Base-by-base conservation (phyloP, 2,888 invertebrate species). In the Andrena hattorfiana region DNA sequence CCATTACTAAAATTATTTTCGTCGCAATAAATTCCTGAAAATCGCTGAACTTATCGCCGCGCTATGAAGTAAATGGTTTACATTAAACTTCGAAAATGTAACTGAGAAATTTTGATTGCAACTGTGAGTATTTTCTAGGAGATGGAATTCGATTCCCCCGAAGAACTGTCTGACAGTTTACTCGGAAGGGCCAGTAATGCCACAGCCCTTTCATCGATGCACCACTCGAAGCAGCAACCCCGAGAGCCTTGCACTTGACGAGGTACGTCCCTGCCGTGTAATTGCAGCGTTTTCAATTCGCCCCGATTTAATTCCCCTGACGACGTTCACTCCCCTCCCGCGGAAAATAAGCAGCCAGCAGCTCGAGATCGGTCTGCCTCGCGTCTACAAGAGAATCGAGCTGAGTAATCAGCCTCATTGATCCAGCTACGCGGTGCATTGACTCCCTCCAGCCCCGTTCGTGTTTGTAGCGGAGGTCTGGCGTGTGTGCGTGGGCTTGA, bases 321-420 rank as follows among this genome's bases (percentile, higher is more conserved):
- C 73, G 82, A 75, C 62, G 42, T 66, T 76, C 74, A 69, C 56
- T 49, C 62, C 8, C 23, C 56, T 20, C 23, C 56, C 51, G 51
- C 20, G 64, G 81, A 84, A 85, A 78, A 76, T 83, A 81, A 81
- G 87, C 77, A 54, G 60, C 72, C 42, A 49, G 60, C 48, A 49
- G 67, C 59, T 56, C 51, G 51, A 42, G 73, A 67, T 30, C 76
- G 54, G 87, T 87, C 87, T 87, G 85, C 62, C 67, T 85, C 85
- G 76, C 67, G 85, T 87, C 87, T 87, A 83, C 84, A 62, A 84
- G 84, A 75, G 83, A 81, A 86, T 77, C 72, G 76, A 51, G 76
- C 78, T 80, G 85, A 86, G 87, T 87, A 89, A 89, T 88, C 87
- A 87, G 85, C 72, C 86, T 88, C 89, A 88, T 87, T 88, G 89